These are phyloP conservation scores for Planiliza haematocheilus DNA, from an alignment of 2,113 vertebrate genomes.

Conservation along the genomic window DNA sequence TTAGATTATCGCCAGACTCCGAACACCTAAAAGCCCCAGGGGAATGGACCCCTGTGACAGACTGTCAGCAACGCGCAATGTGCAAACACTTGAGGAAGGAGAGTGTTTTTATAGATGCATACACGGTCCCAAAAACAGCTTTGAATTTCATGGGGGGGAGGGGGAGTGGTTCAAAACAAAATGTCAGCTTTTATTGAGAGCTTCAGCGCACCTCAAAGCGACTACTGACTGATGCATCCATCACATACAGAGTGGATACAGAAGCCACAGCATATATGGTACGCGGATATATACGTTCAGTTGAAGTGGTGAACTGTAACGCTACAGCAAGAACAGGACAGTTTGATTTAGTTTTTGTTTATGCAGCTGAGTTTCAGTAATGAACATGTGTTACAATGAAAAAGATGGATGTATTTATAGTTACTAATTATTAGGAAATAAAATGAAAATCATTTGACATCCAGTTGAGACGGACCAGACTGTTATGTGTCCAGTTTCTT, in stretches of 20 bases:
- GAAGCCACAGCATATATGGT: background rate
- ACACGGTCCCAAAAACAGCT: conserved; percentile 10
- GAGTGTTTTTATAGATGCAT: conserved; percentile 31
- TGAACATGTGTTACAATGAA: too few relatives aligned
- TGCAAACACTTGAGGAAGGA: conserved; percentile 30
- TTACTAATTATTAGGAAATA: too few relatives aligned
- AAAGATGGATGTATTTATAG: too few relatives aligned
- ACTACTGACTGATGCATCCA: background rate
- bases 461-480: too few relatives aligned
- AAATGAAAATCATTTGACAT: too few relatives aligned
- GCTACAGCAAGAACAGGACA: too few relatives aligned
- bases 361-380: background rate
- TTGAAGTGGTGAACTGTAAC: background rate
- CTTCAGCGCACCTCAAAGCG: background rate
- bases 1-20: conserved; percentile 37
- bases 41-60: conserved; percentile 19
- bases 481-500: too few relatives aligned
- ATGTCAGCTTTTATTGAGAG: conserved; percentile 13
- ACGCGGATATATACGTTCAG: background rate
- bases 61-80: conserved; percentile 40
- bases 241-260: background rate
- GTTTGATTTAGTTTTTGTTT: background rate
- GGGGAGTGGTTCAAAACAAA: conserved; percentile 27
- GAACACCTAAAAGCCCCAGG: conserved; percentile 21
- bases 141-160: conserved; percentile 23